These are phyloP conservation scores for Pogonophryne albipinna DNA, from an alignment of 2,797 vertebrate genomes.

Conservation along the genomic window DNA sequence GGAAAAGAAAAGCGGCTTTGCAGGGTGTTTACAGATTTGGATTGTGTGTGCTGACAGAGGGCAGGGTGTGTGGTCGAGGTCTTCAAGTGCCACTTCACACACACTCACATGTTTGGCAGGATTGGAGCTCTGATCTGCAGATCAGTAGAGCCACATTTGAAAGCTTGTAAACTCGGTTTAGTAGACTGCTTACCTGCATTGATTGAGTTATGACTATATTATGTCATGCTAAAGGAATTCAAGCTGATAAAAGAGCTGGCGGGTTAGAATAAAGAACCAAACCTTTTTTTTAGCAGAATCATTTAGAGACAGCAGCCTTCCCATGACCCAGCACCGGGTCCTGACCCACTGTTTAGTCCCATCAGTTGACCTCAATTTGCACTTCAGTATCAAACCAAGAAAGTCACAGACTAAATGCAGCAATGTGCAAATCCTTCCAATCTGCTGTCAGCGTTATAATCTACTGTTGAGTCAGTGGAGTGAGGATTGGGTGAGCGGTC, in stretches of 20 bases:
- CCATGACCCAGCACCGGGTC: slow-evolving; percentile 48
- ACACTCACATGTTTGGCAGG: slow-evolving; percentile 77
- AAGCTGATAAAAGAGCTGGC: neutral
- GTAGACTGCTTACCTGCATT: slow-evolving; percentile 17
- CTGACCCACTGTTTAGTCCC: slow-evolving; percentile 42
- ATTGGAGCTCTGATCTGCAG: slow-evolving; percentile 51
- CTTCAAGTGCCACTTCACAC: slow-evolving; percentile 93
- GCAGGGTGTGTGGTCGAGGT: slow-evolving; percentile 87
- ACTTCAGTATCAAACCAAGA: slow-evolving; percentile 50
- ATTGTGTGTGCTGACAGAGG: slow-evolving; percentile 84
- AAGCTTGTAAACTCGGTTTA: slow-evolving; percentile 16
- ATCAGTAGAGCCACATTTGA: slow-evolving; percentile 31
- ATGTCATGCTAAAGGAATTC: slow-evolving; percentile 48
- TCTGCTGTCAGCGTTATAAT: neutral
- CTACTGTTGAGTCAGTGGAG: slow-evolving; percentile 2
- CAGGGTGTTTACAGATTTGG: slow-evolving; percentile 92
- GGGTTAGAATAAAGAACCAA: neutral
- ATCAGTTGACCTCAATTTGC: slow-evolving; percentile 58
- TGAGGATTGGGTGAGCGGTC: neutral
- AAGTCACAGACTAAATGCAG: slow-evolving; percentile 9
- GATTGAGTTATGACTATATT: slow-evolving; percentile 30
- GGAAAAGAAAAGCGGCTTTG: slow-evolving; percentile 88
- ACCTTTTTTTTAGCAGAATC: slow-evolving; percentile 5
- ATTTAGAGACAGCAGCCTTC: slow-evolving; percentile 25
- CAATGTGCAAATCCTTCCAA: slow-evolving; percentile 20